These are phyloP conservation scores for Charaxes varanes DNA, from an alignment of 1,140 invertebrate species.

Conservation along the genomic window DNA sequence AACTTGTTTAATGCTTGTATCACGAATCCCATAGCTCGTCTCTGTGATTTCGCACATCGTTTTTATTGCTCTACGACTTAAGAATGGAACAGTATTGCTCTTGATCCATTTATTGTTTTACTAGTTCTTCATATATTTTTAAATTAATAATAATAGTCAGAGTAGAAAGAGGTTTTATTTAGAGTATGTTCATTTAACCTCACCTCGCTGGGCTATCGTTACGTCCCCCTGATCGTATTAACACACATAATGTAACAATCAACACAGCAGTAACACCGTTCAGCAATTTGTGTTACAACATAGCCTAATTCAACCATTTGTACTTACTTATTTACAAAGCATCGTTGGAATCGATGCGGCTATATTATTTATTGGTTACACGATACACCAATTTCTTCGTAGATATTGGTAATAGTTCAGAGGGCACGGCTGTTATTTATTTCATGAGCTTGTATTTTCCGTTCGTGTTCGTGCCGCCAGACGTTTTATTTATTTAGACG, in stretches of 20 bases:
- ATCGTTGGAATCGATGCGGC: constrained; percentile 28
- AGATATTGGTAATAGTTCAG: constrained; percentile 33
- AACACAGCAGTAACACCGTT: constrained; percentile 22
- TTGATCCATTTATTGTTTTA: no score
- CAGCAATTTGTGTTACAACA: constrained; percentile 19
- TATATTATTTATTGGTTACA: constrained; percentile 38
- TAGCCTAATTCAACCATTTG: constrained; percentile 24
- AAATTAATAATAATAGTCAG: no score
- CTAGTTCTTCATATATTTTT: no score
- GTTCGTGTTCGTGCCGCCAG: constrained; percentile 13
- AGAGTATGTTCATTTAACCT: no score
- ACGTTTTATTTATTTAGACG: constrained; percentile 20
- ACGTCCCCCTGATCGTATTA: no score
- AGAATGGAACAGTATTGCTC: constrained; percentile 4
- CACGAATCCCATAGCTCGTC: constrained; percentile 3
- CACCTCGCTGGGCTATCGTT: no score
- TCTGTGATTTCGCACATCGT: constrained; percentile 5
- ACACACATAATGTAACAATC: no score
- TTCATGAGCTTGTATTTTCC: constrained; percentile 27
- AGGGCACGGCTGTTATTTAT: constrained; percentile 32
- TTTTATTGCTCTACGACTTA: constrained; percentile 7
- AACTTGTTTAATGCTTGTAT: constrained; percentile 5
- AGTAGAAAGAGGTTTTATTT: no score
- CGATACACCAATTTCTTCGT: constrained; percentile 36
- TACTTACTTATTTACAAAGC: constrained; percentile 35